phyloP scores from a whole-genome alignment of 2,797 vertebrate genomes.

The Podarcis siculus region DNA sequence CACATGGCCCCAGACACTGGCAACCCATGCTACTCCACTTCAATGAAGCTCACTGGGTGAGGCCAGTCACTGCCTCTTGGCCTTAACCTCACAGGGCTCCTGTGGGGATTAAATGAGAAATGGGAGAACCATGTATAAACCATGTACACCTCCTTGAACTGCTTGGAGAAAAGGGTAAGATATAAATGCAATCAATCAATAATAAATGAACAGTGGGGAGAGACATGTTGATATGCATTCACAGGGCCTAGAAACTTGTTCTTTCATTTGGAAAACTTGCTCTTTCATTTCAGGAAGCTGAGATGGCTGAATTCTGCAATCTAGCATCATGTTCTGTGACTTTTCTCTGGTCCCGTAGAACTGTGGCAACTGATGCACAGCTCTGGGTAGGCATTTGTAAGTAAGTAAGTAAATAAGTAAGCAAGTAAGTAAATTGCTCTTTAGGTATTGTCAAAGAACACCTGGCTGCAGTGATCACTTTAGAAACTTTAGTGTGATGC shows the following conservation, averaged over 20 bases:
- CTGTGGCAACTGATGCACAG: background rate
- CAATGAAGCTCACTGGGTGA: too few species aligned
- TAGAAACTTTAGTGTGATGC: constrained; percentile 30
- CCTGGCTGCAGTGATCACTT: constrained; percentile 39
- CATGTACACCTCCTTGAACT: too few species aligned
- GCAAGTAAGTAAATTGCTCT: background rate
- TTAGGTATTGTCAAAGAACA: constrained; percentile 37
- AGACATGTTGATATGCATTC: background rate
- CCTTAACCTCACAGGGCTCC: too few species aligned
- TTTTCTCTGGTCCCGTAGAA: background rate
- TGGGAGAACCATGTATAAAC: too few species aligned
- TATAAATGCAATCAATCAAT: too few species aligned
- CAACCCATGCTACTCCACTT: too few species aligned
- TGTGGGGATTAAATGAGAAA: too few species aligned
- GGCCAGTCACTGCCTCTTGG: too few species aligned
- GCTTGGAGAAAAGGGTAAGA: too few species aligned
- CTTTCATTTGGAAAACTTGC: background rate
- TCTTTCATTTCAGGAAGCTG: too few species aligned
- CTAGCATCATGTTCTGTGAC: too few species aligned
- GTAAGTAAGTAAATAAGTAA: background rate
- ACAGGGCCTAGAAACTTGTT: background rate
- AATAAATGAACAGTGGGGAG: background rate
- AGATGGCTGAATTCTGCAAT: background rate
- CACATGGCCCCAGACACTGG: too few species aligned
- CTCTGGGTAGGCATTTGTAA: background rate